Conservation (phyloP, 2,797 vertebrate species). For the Ctenopoma multispine region DNA sequence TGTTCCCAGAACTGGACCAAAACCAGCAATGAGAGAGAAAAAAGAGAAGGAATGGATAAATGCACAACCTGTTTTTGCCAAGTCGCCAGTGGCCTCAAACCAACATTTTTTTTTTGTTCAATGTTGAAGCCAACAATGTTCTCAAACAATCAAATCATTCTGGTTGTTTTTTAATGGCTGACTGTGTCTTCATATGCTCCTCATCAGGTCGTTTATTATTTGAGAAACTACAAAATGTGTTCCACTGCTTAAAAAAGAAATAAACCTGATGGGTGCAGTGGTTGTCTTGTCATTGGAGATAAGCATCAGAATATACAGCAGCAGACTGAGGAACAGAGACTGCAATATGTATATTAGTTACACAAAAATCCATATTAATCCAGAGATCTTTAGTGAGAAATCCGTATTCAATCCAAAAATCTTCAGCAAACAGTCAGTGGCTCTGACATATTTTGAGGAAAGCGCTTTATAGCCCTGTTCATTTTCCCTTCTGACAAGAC, state of each 20-base stretch:
- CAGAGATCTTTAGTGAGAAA: slow-evolving; percentile 50
- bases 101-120: slow-evolving; percentile 47
- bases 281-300: slow-evolving; percentile 8
- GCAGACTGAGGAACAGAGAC: slow-evolving; percentile 29
- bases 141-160: slow-evolving; percentile 53
- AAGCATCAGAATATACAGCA: slow-evolving; percentile 10
- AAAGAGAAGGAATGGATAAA: slow-evolving; percentile 39
- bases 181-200: slow-evolving; percentile 40
- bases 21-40: slow-evolving; percentile 32
- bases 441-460: slow-evolving; percentile 29
- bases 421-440: slow-evolving; percentile 37
- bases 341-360: slow-evolving; percentile 40
- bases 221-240: neutral
- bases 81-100: slow-evolving; percentile 60
- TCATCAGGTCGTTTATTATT: slow-evolving; percentile 28
- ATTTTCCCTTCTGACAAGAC: neutral
- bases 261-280: slow-evolving; percentile 11
- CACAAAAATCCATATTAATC: slow-evolving; percentile 40
- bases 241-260: slow-evolving; percentile 15
- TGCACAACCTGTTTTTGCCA: slow-evolving; percentile 64
- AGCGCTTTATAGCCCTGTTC: slow-evolving; percentile 13
- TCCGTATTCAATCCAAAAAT: slow-evolving; percentile 28
- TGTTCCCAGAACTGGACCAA: slow-evolving; percentile 50
- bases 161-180: slow-evolving; percentile 7
- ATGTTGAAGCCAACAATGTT: slow-evolving; percentile 41